These are phyloP conservation scores for Epicampocera succincta DNA, from an alignment of 2,888 invertebrate genomes.

Conservation along the genomic window DNA sequence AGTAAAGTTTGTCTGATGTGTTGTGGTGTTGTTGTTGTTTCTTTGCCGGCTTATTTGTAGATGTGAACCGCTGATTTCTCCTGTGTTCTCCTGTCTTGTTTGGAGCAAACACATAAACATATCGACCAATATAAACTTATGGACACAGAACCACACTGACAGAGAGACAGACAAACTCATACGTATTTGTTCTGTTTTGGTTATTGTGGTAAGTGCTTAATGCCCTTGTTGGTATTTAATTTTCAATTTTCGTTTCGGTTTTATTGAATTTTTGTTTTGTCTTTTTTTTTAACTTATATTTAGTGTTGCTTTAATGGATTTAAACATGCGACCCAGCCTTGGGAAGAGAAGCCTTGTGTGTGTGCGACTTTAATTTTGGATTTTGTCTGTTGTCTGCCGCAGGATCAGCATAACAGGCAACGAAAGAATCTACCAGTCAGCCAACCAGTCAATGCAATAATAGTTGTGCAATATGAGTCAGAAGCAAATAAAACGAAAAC, in stretches of 20 bases:
- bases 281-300: slow-evolving; percentile 55
- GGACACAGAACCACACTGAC: slow-evolving; percentile 15
- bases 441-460: slow-evolving; percentile 27
- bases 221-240: slow-evolving; percentile 69
- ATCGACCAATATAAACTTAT: slow-evolving; percentile 30
- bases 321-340: slow-evolving; percentile 71
- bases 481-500: slow-evolving; percentile 35
- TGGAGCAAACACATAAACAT: not conserved
- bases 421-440: not conserved
- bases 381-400: slow-evolving; percentile 64
- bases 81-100: slow-evolving; percentile 42
- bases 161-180: slow-evolving; percentile 7
- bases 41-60: slow-evolving; percentile 67
- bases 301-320: slow-evolving; percentile 72
- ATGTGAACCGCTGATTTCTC: slow-evolving; percentile 68
- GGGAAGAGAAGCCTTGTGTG: slow-evolving; percentile 67
- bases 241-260: slow-evolving; percentile 69
- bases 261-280: slow-evolving; percentile 67
- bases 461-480: slow-evolving; percentile 58
- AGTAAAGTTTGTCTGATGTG: slow-evolving; percentile 63
- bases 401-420: slow-evolving; percentile 46
- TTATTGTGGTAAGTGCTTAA: slow-evolving; percentile 65
- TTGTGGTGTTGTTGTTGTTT: slow-evolving; percentile 55
- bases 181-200: slow-evolving; percentile 43
- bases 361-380: slow-evolving; percentile 61